Evolutionary conservation across 2,113 vertebrate genomes (phyloP).

Genomic region (Pica pica): DNA sequence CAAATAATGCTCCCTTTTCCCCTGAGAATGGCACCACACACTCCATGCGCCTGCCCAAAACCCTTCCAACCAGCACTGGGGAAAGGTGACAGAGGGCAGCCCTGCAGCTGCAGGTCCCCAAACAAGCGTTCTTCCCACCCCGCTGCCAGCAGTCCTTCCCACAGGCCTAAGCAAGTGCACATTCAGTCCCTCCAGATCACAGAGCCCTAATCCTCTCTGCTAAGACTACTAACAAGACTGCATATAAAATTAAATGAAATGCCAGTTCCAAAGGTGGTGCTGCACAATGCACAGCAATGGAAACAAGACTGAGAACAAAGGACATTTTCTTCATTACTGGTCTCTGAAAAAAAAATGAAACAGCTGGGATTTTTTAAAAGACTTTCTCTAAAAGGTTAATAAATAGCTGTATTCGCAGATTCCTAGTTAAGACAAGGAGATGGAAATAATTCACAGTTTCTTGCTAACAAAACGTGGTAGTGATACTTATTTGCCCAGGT

Average conservation of each 20-base stretch:
- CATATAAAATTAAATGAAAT: not conserved
- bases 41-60: not conserved
- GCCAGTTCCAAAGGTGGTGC: not conserved
- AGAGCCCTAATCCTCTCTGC: not conserved
- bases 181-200: not conserved
- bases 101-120: not conserved
- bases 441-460: not conserved
- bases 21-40: not conserved
- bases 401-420: not conserved
- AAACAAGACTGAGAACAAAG: not conserved
- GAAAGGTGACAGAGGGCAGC: not conserved
- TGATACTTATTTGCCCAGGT: not conserved
- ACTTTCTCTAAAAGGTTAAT: not conserved
- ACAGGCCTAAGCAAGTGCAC: not conserved
- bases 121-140: not conserved
- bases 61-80: rapidly evolving
- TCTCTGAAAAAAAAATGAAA: not conserved
- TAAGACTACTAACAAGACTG: not conserved
- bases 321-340: not conserved
- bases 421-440: not conserved
- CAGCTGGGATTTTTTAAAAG: not conserved
- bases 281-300: not conserved
- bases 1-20: not conserved
- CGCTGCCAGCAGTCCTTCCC: not conserved
- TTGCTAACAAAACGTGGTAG: not conserved